Percentiles rank a stretch among this genome's conserved stretches.
These are phyloP conservation scores for Eupleurogrammus muticus DNA, from an alignment of 2,797 vertebrate genomes.

Conservation along the genomic window DNA sequence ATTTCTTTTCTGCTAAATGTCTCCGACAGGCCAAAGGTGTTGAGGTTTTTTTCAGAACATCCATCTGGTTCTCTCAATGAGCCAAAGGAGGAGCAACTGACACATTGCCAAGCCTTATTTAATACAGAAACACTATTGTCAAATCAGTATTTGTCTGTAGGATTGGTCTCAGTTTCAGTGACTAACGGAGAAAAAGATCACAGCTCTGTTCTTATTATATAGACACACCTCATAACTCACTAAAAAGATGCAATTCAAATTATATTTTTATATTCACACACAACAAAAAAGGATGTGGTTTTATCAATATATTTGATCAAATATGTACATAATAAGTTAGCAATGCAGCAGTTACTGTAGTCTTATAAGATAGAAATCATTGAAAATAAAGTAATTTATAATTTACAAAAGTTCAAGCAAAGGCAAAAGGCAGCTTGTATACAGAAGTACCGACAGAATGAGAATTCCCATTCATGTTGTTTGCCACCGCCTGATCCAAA, in stretches of 20 bases:
- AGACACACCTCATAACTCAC: background rate
- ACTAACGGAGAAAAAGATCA: background rate
- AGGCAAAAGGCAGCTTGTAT: conserved; percentile 73
- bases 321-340: conserved; percentile 76
- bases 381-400: conserved; percentile 71
- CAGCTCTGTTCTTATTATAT: background rate
- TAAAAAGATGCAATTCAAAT: conserved; percentile 5
- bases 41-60: conserved; percentile 45
- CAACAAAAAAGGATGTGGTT: conserved; percentile 4
- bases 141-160: conserved; percentile 8
- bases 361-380: conserved; percentile 52
- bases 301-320: conserved; percentile 59
- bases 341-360: conserved; percentile 39
- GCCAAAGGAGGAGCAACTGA: conserved; percentile 68
- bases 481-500: conserved; percentile 48
- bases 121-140: conserved; percentile 37
- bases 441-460: conserved; percentile 42
- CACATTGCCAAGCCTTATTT: conserved; percentile 71
- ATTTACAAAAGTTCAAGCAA: conserved; percentile 77
- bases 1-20: conserved; percentile 14
- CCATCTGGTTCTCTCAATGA: conserved; percentile 85
- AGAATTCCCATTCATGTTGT: conserved; percentile 35
- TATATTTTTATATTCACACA: no score
- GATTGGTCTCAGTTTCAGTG: background rate
- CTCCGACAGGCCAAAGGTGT: conserved; percentile 40